phyloP scores from a whole-genome alignment of 1,140 invertebrate genomes.

The Lepidotrigona ventralis region DNA sequence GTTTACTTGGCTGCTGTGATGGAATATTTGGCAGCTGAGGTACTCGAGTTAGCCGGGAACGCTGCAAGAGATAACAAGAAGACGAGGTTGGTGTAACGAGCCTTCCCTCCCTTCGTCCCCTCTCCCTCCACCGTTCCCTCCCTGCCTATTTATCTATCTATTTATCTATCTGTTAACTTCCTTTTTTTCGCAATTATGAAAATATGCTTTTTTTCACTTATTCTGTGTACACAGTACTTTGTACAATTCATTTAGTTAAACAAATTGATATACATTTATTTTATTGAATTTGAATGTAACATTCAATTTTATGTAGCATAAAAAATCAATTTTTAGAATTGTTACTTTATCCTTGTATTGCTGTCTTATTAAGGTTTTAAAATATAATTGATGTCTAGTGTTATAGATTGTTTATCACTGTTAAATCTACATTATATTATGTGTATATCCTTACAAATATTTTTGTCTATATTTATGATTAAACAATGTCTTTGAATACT shows the following conservation, averaged over 20 bases:
- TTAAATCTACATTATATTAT: neutral
- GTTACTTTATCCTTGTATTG: neutral
- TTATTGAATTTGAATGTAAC: neutral
- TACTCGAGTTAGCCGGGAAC: constrained; percentile 81
- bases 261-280: neutral
- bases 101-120: constrained; percentile 22
- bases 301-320: neutral
- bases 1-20: constrained; percentile 85
- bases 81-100: constrained; percentile 69
- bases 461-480: neutral
- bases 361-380: neutral
- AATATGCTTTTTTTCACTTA: neutral
- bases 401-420: neutral
- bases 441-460: too few relatives aligned
- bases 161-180: neutral
- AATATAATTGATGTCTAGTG: neutral
- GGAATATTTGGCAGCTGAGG: constrained; percentile 83
- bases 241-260: neutral
- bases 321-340: neutral
- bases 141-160: neutral
- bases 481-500: neutral
- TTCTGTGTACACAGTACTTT: neutral
- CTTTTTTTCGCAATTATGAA: neutral
- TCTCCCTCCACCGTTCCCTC: neutral
- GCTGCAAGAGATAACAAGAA: constrained; percentile 81